Evolutionary conservation across 1,140 invertebrate species (phyloP).

Genomic region (Drosophila bocqueti): DNA sequence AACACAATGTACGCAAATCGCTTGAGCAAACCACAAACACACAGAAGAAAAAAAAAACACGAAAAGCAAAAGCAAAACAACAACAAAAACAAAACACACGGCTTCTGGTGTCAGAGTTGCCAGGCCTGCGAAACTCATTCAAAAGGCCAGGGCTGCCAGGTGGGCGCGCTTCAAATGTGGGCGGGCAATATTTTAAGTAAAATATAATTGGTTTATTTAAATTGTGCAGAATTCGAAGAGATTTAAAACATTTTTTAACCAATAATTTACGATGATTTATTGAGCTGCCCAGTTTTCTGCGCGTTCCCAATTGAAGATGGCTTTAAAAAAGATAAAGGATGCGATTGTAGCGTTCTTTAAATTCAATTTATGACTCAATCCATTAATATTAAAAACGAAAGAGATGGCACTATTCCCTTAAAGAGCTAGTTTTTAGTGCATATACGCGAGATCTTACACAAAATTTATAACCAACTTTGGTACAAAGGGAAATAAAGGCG

Average conservation of each 20-base stretch:
- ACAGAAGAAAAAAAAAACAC: slow-evolving; percentile 5
- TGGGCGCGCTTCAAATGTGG: too few relatives aligned
- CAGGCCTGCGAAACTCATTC: neutral
- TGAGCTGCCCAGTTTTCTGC: neutral
- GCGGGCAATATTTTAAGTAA: neutral
- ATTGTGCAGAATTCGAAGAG: too few relatives aligned
- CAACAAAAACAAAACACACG: slow-evolving; percentile 9
- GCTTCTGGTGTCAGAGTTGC: slow-evolving; percentile 2
- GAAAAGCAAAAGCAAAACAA: slow-evolving; percentile 8
- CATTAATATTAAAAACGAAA: neutral
- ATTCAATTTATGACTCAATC: neutral
- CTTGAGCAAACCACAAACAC: slow-evolving; percentile 20
- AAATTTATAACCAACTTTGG: neutral
- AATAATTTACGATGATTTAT: neutral
- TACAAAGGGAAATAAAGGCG: too few relatives aligned
- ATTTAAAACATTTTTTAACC: too few relatives aligned
- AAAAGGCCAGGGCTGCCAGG: slow-evolving; percentile 3
- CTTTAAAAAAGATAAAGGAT: too few relatives aligned
- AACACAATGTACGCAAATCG: slow-evolving; percentile 69
- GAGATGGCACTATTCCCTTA: slow-evolving; percentile 4
- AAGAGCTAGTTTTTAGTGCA: neutral
- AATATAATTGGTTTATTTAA: neutral
- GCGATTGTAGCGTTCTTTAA: neutral
- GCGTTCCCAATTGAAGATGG: neutral
- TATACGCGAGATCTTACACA: neutral